Evolutionary conservation across 1,140 invertebrate species (phyloP).

Genomic region (Zaprionus vittiger): DNA sequence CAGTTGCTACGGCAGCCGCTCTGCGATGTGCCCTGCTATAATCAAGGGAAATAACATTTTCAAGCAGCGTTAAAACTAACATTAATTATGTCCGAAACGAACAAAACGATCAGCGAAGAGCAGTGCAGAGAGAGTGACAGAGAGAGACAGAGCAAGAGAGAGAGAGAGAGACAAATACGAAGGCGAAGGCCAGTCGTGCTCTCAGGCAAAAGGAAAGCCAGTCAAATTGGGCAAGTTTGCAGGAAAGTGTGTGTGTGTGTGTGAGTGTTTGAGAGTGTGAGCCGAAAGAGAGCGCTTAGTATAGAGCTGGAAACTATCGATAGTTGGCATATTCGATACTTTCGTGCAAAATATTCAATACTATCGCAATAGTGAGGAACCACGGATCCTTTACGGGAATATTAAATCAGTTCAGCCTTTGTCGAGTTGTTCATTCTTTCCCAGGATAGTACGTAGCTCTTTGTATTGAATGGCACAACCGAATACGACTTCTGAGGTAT

Average conservation of each 20-base stretch:
- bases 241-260: neutral
- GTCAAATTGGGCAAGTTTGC: constrained; percentile 22
- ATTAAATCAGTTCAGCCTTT: too few species aligned
- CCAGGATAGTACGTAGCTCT: too few species aligned
- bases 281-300: constrained; percentile 1
- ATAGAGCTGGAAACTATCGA: too few species aligned
- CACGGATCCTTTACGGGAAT: too few species aligned
- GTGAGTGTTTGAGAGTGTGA: neutral
- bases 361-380: too few species aligned
- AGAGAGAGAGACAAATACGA: neutral
- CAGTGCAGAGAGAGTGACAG: constrained; percentile 2
- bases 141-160: constrained; percentile 2
- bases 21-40: constrained; percentile 74
- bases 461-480: too few species aligned
- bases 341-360: too few species aligned
- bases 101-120: constrained; percentile 67
- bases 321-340: too few species aligned
- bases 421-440: too few species aligned
- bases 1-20: constrained; percentile 48
- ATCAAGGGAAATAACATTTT: constrained; percentile 84
- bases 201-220: constrained; percentile 23
- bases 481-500: too few species aligned
- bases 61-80: constrained; percentile 84
- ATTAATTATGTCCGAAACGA: constrained; percentile 84
- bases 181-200: constrained; percentile 4